phyloP scores from a whole-genome alignment of 2,113 vertebrate genomes.

The Glaucidium brasilianum region DNA sequence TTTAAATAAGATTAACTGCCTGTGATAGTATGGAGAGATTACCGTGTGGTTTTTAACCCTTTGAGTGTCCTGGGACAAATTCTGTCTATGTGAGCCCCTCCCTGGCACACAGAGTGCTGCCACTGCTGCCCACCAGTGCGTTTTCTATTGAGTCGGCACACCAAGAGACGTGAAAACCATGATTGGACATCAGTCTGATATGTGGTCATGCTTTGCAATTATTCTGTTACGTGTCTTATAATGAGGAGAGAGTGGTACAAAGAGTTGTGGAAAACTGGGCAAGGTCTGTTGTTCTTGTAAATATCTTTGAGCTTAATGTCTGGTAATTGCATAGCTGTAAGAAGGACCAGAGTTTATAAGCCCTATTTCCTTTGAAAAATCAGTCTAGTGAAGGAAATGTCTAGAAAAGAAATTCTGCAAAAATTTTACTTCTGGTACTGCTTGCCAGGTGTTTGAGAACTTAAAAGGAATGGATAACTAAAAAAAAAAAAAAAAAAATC shows the following conservation, averaged over 20 bases:
- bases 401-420: background rate
- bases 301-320: background rate
- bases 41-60: background rate
- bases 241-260: background rate
- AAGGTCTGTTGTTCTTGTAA: background rate
- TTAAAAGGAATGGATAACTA: background rate
- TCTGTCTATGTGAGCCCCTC: no score
- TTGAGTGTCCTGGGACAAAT: background rate
- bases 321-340: background rate
- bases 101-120: background rate
- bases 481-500: rapidly evolving
- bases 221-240: background rate
- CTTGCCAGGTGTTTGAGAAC: background rate
- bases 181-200: background rate
- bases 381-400: background rate
- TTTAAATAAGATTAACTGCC: constrained; percentile 10
- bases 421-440: background rate
- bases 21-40: background rate
- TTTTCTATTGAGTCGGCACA: background rate
- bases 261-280: background rate
- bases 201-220: background rate
- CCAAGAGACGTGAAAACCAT: background rate
- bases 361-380: background rate
- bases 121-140: background rate
- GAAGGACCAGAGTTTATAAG: background rate